Base-by-base conservation (phyloP, 2,797 vertebrate genomes). In the Eleutherodactylus coqui region DNA sequence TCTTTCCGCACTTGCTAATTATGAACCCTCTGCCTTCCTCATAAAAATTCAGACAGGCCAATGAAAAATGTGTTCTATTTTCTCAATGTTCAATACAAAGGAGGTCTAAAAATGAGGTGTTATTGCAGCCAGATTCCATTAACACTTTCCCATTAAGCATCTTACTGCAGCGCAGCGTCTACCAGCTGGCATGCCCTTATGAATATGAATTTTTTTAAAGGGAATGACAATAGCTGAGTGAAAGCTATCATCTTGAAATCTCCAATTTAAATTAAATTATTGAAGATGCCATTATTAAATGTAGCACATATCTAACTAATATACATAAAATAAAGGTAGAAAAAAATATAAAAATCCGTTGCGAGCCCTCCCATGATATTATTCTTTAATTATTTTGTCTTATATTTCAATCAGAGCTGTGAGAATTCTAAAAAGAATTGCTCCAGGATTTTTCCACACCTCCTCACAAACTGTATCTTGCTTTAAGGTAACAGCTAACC, bases 31-130 rank as follows among this genome's bases (percentile, higher is more conserved):
- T 82, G 43, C 70, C 16, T 70, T 38, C 21, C 82, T 83, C 70
- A 47, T 45, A 83, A 19, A 75, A 82, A 29, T 67, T 67, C 32
- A 73, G 72, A 62, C 49, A 83, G 53, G 11, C 34, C n/a, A 45
- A 55, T 84, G 41, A 77, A 77, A 84, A 77, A 83, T 64, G 8
- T 64, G 11, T 77, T 58, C 5, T 77, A 47, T 84, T 62, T 76
- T 77, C 16, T 17, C 17, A 43, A 51, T 51, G 58, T 67, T 62
- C 81, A 34, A 19, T 83, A 75, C 13, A 29, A 53, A 17, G 36
- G 41, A 84, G 38, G 53, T 75, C 36, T 75, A 75, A 53, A 47
- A 27, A 73, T 75, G 24, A 32, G n/a, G 34, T 24, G 29, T 24
- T 34, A 21, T 17, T 45, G 45, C 24, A 62, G 72, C 53, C 53